A percentile compares a stretch with the other conserved stretches of the same genome.
These are phyloP conservation scores for Bombus cullumanus DNA, from an alignment of 1,140 invertebrate genomes.

Conservation along the genomic window DNA sequence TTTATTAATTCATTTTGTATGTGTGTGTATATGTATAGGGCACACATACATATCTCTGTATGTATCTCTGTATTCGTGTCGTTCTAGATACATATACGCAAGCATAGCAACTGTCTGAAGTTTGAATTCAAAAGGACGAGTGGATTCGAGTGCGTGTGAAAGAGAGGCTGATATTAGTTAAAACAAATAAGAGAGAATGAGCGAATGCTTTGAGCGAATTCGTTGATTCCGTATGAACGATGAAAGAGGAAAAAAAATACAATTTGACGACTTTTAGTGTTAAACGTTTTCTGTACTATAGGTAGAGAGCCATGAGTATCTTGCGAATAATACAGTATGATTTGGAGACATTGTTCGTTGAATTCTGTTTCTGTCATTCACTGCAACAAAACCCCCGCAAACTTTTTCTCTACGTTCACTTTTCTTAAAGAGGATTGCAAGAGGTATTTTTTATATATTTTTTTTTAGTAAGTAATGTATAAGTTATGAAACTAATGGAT, in stretches of 20 bases:
- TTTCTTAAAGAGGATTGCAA: neutral
- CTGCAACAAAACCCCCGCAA: neutral
- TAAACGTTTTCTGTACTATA: constrained; percentile 76
- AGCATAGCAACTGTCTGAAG: neutral
- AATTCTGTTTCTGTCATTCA: constrained; percentile 52
- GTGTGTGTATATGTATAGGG: constrained; percentile 27
- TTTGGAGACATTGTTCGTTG: constrained; percentile 67
- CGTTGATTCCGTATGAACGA: constrained; percentile 32
- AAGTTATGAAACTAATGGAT: neutral
- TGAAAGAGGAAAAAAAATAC: constrained; percentile 58
- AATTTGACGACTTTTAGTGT: constrained; percentile 73
- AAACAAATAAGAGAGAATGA: neutral
- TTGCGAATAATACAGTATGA: constrained; percentile 68
- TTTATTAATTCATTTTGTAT: constrained; percentile 29
- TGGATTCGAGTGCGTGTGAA: neutral
- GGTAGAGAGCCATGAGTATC: constrained; percentile 67
- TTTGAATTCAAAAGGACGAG: neutral
- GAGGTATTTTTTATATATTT: no score
- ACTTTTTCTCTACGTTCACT: neutral
- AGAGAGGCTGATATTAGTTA: neutral
- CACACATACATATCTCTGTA: constrained; percentile 19
- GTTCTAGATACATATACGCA: constrained; percentile 24
- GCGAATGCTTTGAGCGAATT: neutral
- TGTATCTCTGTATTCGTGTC: neutral
- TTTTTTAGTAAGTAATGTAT: neutral